Evolutionary conservation across 35 echinoderm and acorn worm species (phyloP).

Genomic region (Ophiothrix spiculata): DNA sequence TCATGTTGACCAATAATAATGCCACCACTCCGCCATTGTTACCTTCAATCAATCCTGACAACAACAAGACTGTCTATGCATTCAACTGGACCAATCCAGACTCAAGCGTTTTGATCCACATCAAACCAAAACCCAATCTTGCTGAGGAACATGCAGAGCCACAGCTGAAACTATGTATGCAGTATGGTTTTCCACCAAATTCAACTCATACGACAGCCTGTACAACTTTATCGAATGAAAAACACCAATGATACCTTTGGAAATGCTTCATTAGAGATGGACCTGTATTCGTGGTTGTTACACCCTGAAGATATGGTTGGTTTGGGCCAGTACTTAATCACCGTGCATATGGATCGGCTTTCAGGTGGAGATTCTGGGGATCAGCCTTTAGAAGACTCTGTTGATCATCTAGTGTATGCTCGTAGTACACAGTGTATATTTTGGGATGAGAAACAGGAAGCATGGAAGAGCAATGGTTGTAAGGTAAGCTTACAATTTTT

Average conservation of each 20-base stretch:
- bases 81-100: slow-evolving; percentile 49
- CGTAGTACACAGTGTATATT: slow-evolving; percentile 59
- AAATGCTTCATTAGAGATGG: slow-evolving; percentile 51
- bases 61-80: too few relatives aligned
- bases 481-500: too few relatives aligned
- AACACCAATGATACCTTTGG: neutral
- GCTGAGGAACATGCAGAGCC: neutral
- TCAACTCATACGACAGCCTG: neutral
- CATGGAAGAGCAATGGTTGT: slow-evolving; percentile 70
- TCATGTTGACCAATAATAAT: too few relatives aligned
- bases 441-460: slow-evolving; percentile 63
- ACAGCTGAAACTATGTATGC: neutral
- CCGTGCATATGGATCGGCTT: slow-evolving; percentile 36
- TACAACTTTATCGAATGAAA: neutral
- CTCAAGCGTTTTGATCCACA: slow-evolving; percentile 40
- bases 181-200: slow-evolving; percentile 8
- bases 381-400: slow-evolving; percentile 19
- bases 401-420: slow-evolving; percentile 36
- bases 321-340: slow-evolving; percentile 31
- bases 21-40: too few relatives aligned
- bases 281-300: slow-evolving; percentile 63
- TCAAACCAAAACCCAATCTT: slow-evolving; percentile 21
- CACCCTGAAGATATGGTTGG: slow-evolving; percentile 31
- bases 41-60: too few relatives aligned
- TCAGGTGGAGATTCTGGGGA: too few relatives aligned